These are phyloP conservation scores for Ectemnius continuus DNA, from an alignment of 2,888 invertebrate genomes.

Conservation along the genomic window DNA sequence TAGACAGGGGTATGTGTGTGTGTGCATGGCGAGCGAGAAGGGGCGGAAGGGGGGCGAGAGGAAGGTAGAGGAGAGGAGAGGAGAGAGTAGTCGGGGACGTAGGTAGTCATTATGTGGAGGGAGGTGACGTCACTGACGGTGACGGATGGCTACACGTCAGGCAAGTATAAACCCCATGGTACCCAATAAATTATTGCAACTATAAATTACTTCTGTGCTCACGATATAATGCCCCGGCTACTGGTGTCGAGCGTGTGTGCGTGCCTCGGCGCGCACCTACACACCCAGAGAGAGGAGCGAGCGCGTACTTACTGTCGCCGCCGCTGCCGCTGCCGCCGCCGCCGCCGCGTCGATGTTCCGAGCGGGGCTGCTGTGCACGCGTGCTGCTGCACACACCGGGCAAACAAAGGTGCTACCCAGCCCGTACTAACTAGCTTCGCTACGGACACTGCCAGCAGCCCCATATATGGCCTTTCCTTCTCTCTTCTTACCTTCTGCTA, in stretches of 20 bases:
- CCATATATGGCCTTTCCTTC: constrained; percentile 17
- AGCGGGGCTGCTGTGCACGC: no score
- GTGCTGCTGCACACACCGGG: constrained; percentile 35
- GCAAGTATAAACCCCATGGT: constrained; percentile 78
- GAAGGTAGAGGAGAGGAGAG: constrained; percentile 30
- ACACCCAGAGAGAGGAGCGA: not conserved
- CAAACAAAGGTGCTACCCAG: constrained; percentile 68
- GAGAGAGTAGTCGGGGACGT: constrained; percentile 64
- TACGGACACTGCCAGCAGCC: constrained; percentile 42
- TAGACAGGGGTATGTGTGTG: constrained; percentile 25
- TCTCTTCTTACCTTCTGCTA: constrained; percentile 11
- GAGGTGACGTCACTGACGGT: constrained; percentile 78
- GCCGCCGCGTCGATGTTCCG: no score
- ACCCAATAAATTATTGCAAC: constrained; percentile 79
- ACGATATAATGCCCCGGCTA: constrained; percentile 77
- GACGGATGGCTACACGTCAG: constrained; percentile 78
- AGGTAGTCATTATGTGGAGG: constrained; percentile 78
- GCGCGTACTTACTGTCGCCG: constrained; percentile 44
- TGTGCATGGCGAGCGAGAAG: constrained; percentile 33
- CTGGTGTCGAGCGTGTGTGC: constrained; percentile 65
- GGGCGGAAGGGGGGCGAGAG: no score
- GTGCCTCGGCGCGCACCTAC: constrained; percentile 38
- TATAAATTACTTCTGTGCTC: constrained; percentile 78
- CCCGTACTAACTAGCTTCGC: constrained; percentile 68
- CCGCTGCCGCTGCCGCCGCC: no score